Conservation (phyloP, 2,888 invertebrate species). For the Diaprepes abbreviatus region DNA sequence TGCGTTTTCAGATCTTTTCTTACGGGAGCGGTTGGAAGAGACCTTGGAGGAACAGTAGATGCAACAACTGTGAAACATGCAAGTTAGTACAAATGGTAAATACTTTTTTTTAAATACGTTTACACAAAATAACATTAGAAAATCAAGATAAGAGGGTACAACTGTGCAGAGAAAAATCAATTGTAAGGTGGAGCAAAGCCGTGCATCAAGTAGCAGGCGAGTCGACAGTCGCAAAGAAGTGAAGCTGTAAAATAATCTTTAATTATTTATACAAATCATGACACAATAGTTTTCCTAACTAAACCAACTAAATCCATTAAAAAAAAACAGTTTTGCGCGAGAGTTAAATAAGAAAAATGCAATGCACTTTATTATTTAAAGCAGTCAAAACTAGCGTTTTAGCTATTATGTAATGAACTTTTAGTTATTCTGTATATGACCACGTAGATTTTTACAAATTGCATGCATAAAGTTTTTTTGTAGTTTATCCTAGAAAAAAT, state of each 20-base stretch:
- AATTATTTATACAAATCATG: background rate
- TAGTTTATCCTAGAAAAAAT: too few relatives aligned
- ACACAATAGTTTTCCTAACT: background rate
- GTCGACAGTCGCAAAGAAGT: slow-evolving; percentile 28
- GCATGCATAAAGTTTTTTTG: too few relatives aligned
- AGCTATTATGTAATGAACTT: too few relatives aligned
- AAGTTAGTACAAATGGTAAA: slow-evolving; percentile 44
- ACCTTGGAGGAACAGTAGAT: slow-evolving; percentile 61
- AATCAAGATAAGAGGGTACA: background rate
- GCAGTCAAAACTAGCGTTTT: too few relatives aligned
- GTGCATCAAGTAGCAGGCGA: slow-evolving; percentile 29
- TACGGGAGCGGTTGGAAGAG: slow-evolving; percentile 61
- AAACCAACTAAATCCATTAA: too few relatives aligned
- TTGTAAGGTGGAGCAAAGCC: slow-evolving; percentile 34
- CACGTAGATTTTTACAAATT: too few relatives aligned
- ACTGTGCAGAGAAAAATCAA: slow-evolving; percentile 24
- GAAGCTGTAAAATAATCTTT: slow-evolving; percentile 35
- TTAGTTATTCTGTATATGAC: too few relatives aligned
- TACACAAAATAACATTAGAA: background rate
- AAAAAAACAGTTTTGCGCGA: too few relatives aligned
- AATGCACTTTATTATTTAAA: too few relatives aligned
- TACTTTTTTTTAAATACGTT: background rate
- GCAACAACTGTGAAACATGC: slow-evolving; percentile 59
- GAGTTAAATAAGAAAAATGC: too few relatives aligned
- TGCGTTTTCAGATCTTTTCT: slow-evolving; percentile 63